Percentiles rank a stretch among this genome's conserved stretches.
phyloP scores from a whole-genome alignment of 37 sponge, comb jelly and placozoan genomes.

The Tethya wilhelma region DNA sequence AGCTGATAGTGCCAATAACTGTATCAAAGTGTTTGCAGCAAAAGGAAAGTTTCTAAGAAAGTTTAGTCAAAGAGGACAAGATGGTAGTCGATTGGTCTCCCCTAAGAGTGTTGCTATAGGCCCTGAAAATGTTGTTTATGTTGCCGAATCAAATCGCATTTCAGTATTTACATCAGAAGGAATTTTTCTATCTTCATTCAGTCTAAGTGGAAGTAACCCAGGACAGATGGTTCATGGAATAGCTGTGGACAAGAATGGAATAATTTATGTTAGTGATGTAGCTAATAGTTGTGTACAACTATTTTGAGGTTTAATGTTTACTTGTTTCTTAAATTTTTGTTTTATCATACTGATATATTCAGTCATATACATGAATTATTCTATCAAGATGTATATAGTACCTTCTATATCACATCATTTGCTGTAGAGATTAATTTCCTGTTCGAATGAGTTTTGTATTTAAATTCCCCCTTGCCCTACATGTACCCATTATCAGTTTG shows the following conservation, averaged over 20 bases:
- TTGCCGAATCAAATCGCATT: slow-evolving; percentile 12
- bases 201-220: slow-evolving; percentile 25
- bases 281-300: slow-evolving; percentile 18
- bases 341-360: too few species aligned
- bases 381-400: too few species aligned
- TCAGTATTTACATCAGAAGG: slow-evolving; percentile 43
- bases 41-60: slow-evolving; percentile 19
- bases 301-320: too few species aligned
- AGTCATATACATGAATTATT: too few species aligned
- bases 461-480: too few species aligned
- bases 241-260: slow-evolving; percentile 54
- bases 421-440: too few species aligned
- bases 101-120: slow-evolving; percentile 22
- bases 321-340: too few species aligned
- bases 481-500: too few species aligned
- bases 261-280: slow-evolving; percentile 56
- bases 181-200: slow-evolving; percentile 43
- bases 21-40: slow-evolving; percentile 63
- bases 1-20: slow-evolving; percentile 55
- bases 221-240: slow-evolving; percentile 52
- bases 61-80: slow-evolving; percentile 2
- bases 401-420: too few species aligned
- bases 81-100: not conserved
- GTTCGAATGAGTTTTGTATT: too few species aligned
- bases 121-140: slow-evolving; percentile 28